Evolutionary conservation across 2,888 invertebrate species (phyloP), one percentile per base, ranked within the genome.

Genomic region (Parnassius mnemosyne): DNA sequence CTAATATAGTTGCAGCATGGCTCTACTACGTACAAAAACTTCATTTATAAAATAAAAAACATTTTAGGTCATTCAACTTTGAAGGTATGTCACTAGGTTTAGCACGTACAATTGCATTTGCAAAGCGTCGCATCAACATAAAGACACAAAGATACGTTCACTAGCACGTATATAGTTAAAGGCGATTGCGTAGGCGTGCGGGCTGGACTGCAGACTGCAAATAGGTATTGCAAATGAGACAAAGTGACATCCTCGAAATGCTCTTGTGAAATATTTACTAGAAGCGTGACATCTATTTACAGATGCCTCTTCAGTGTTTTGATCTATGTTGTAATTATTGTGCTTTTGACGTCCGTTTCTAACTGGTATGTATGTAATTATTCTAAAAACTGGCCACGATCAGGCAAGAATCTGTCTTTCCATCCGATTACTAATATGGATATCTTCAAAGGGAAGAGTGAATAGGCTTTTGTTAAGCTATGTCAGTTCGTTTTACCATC

Each of bases 181-280:
- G n/a, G 25, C 7, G 46, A 60, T 61, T 57, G 61, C 61, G 56
- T 47, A n/a, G 46, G 11, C 52, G 25, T 13, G 49, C 49, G 13
- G 10, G 11, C 9, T 46, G 47, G 52, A 53, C 57, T 51, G 46
- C 52, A n/a, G 44, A 61, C 55, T 44, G 63, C 57, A 50, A 57
- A 53, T 50, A 55, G 50, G 44, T 55, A 59, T 59, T 63, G 63
- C 63, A 20, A 52, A 57, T 12, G 51, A 57, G 51, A 53, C 57
- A 12, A n/a, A 50, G 60, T 51, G 60, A 61, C 58, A 58, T 58
- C 58, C 63, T 54, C 55, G 42, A 55, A 34, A 47, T 10, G 52
- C 10, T 12, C 12, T 60, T 60, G 60, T 51, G 59, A 66, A 66
- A 65, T 60, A 50, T 59, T 52, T 60, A 58, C 52, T 25, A 20